Evolutionary conservation across 2,797 vertebrate species (phyloP), one percentile per base, ranked within the genome.

Genomic region (Betta splendens): DNA sequence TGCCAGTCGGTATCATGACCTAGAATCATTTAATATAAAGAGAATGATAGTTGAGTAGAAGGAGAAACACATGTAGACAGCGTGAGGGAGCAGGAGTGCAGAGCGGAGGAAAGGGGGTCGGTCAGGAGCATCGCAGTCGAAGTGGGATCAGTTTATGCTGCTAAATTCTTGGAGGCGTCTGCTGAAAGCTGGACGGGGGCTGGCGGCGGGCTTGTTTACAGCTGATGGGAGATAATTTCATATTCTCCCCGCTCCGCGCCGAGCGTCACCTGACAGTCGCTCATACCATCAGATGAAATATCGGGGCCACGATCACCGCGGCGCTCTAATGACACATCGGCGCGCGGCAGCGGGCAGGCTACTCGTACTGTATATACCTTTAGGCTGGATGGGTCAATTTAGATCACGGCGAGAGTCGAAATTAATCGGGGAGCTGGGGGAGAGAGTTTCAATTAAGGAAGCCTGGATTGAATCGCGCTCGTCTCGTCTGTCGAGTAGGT

Each of bases 231-330:
- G 86, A 91, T 91, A 80, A 91, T 93, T 93, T 89, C 87, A 92
- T 92, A 93, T 91, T 89, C 87, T 67, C 44, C 45, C 33, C n/a
- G 29, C 21, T 37, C 38, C 17, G 26, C 6, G 43, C 69, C 51
- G 9, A 63, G 40, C 67, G 55, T 92, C 93, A 93, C 91, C 87
- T 89, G 86, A 94, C 86, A 91, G 81, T 84, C 89, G 47, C 86
- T 73, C 90, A 88, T 91, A 91, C 84, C 89, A 76, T 76, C 28
- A 81, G 79, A 77, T 80, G 63, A 87, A 91, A 89, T 92, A 92
- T 93, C 88, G 91, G 89, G 92, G 91, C 93, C 88, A 91, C 88
- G 85, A 92, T 93, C 91, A 77, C 88, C 88, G 91, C 66, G 91
- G 89, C 91, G 92, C 93, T 93, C 89, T 94, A 93, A 95, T 86